Evolutionary conservation across 1,140 invertebrate genomes (phyloP), one percentile per base, ranked within the genome.

Genomic region (Drosophila grimshawi): DNA sequence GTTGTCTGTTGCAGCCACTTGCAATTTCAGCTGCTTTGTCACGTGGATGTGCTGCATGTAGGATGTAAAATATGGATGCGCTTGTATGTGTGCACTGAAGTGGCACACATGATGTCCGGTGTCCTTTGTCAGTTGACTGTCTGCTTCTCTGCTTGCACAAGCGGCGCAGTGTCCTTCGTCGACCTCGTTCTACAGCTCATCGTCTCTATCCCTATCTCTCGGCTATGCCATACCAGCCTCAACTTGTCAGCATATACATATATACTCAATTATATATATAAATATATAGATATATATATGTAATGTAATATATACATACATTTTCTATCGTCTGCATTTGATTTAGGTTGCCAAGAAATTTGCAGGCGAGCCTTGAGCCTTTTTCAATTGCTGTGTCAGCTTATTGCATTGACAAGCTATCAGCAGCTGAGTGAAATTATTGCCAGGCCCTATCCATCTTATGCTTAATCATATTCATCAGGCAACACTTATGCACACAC

Each of bases 11-110:
- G 71, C 80, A 83, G 64, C 76, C 76, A 83, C 80, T 83, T 79
- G 80, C 80, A 79, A 82, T 83, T 83, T 78, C 66, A 80, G 53
- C 81, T 81, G 80, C 78, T 88, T 88, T 89, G 85, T 88, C 81
- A 78, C 83, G 71, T 79, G 81, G 10, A 67, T 86, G 77, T 51
- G n/a, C 30, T 5, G 53, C 37, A 59, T 30, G 49, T 53, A 35
- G 63, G 10, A 51, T 61, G 65, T 33, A 43, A 51, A 72, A 65
- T 75, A 60, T 60, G 68, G 48, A 45, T 74, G 72, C 19, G 64
- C 27, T 33, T 83, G 76, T 80, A 35, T 86, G 72, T 46, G 81
- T 81, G 68, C 78, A 61, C 74, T 90, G 55, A 89, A 89, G 86
- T 81, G 85, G 74, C 81, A 72, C 78, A 78, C 85, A 83, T 67